Base-by-base conservation (phyloP, 2,888 invertebrate genomes). In the Pteria penguin region DNA sequence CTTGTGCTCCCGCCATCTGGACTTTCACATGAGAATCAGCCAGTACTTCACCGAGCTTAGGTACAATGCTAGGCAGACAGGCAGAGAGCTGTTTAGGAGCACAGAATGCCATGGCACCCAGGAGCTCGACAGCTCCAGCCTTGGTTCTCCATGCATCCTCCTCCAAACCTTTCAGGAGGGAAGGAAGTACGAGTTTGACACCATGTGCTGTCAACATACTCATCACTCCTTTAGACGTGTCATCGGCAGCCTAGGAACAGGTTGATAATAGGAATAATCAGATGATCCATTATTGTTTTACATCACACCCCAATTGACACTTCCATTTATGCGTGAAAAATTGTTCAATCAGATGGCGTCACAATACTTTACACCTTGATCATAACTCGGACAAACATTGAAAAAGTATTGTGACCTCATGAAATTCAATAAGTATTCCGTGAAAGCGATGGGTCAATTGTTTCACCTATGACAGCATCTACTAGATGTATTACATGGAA, bases 31-130 rank as follows among this genome's bases (percentile, higher is more conserved):
- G 99, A 0, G 99, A 98, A 93, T 99, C 99, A 79, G 98, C 97
- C 66, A 99, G 94, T 45, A 98, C 97, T 93, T 98, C 98, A 81
- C 98, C 98, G 54, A 99, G 94, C 90, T 98, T 97, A 24, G 99
- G 99, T 77, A 99, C 99, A 92, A 99, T 99, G 91, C 96, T 97
- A 1, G 99, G 99, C 86, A 99, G 94, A 92, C 99, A 99, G 0
- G 98, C 97, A 3, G 98, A 98, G 80, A 99, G 93, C 93, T 99
- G 99, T 92, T 98, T 98, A 0, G 99, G 99, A 0, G 99, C 99
- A 93, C 99, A 99, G 93, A 96, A 98, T 0, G 99, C 98, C 98
- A 99, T 99, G 14, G 98, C 97, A 11, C 99, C 98, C 31, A 99
- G 94, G 70, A 99, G 93, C 92, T 99, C 98, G 73, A 98, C 97